These are phyloP conservation scores for Tyto alba DNA, from an alignment of 2,113 vertebrate species.

Conservation along the genomic window DNA sequence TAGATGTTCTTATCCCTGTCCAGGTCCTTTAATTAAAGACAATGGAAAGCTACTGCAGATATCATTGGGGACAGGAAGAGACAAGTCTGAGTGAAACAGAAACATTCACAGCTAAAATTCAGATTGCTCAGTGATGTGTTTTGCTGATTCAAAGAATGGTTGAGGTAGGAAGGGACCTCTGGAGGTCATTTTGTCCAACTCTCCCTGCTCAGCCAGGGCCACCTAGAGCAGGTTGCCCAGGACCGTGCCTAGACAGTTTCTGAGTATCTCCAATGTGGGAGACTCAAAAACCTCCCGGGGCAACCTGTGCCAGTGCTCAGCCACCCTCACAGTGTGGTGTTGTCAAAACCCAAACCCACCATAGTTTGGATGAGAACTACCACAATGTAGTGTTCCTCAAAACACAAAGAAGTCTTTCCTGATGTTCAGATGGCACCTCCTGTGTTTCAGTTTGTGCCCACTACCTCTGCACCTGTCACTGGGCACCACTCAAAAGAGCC, in stretches of 20 bases:
- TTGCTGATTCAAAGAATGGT: not conserved
- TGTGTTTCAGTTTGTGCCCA: not conserved
- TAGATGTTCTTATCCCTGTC: not conserved
- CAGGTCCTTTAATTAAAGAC: not conserved
- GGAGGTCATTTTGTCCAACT: not conserved
- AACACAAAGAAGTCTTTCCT: not conserved
- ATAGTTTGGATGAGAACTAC: not conserved
- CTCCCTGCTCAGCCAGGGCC: not conserved
- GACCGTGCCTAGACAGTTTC: not conserved
- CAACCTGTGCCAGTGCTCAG: not conserved
- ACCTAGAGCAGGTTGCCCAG: not conserved
- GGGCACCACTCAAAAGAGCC: not conserved
- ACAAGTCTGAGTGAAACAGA: not conserved
- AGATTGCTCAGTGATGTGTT: not conserved
- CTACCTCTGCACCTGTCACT: not conserved
- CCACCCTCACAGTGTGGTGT: not conserved
- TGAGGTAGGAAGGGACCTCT: not conserved
- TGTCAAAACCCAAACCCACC: not conserved
- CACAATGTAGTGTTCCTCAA: not conserved
- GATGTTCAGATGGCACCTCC: not conserved
- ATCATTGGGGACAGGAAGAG: not conserved
- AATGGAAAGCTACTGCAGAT: not conserved
- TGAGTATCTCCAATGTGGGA: not conserved
- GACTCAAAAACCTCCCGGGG: not conserved
- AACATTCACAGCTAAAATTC: not conserved